Evolutionary conservation across 2,888 invertebrate genomes (phyloP), one percentile per base, ranked within the genome.

Genomic region (Drosophila seclusa): DNA sequence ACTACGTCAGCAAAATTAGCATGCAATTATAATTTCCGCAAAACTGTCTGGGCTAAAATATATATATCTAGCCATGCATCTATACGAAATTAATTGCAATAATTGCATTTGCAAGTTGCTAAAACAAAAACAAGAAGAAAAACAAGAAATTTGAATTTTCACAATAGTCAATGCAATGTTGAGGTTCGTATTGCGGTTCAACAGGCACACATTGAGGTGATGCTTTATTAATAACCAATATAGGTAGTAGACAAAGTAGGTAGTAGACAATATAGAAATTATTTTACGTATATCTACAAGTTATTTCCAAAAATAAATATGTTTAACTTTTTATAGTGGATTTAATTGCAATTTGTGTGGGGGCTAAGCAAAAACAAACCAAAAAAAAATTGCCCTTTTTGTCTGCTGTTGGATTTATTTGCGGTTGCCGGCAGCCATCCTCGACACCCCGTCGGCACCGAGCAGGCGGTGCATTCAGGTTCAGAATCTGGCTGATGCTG

Each of bases 381-480:
- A 2, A 13, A 2, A 13, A 24, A n/a, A 52, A 76, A 78, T 76
- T 59, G 65, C 63, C 63, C 59, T 66, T 76, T 68, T 70, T 81
- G 79, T 59, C 75, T 83, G 83, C 74, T 72, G 70, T 73, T 86
- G 76, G 82, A 80, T 85, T 83, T 87, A 83, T 87, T 83, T 88
- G 85, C 82, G 85, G 85, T 82, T 80, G 54, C 32, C 49, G 54
- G 24, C 64, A 66, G 24, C 36, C 50, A 64, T 64, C 38, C 27
- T 38, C 32, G 50, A 66, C 29, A 48, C 45, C 66, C 55, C 36
- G n/a, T 42, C 40, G 50, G 62, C 27, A 24, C 27, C 32, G 40
- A 24, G 53, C 32, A 48, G 54, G 32, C 21, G 21, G 21, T 34
- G 31, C 11, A n/a, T 24, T 31, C 10, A n/a, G 34, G 32, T n/a